Evolutionary conservation across 2,888 invertebrate genomes (phyloP).

Genomic region (Orthosia cruda): DNA sequence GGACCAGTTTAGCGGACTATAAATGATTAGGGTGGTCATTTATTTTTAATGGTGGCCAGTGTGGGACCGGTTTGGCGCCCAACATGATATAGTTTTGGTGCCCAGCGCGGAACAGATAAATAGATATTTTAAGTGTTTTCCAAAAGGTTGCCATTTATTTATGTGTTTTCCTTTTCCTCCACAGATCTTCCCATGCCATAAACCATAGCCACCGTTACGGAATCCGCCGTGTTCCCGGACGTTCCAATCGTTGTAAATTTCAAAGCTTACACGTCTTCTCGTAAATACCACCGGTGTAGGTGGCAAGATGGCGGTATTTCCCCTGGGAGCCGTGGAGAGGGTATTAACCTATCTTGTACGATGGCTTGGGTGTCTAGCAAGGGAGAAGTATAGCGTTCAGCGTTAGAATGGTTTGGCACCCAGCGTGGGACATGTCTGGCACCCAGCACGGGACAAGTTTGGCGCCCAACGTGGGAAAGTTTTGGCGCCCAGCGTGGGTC

Average conservation of each 20-base stretch:
- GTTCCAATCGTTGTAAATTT: slow-evolving; percentile 45
- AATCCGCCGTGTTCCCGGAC: background rate
- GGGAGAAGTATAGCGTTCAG: too few relatives aligned
- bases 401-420: too few relatives aligned
- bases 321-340: slow-evolving; percentile 35
- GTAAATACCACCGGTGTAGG: slow-evolving; percentile 35
- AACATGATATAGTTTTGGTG: background rate
- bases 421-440: too few relatives aligned
- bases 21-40: background rate
- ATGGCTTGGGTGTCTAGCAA: too few relatives aligned
- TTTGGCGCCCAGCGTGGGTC: background rate
- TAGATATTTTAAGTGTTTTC: too few relatives aligned
- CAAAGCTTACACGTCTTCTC: slow-evolving; percentile 5
- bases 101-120: background rate
- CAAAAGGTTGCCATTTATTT: too few relatives aligned
- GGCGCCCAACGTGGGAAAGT: background rate
- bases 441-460: background rate
- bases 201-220: background rate
- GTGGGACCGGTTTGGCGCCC: background rate
- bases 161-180: background rate
- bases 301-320: slow-evolving; percentile 49
- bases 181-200: background rate
- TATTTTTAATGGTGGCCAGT: background rate
- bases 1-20: background rate
- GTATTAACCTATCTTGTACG: slow-evolving; percentile 17